Evolutionary conservation across 2,888 invertebrate species (phyloP).

Genomic region (Hemaris fuciformis): DNA sequence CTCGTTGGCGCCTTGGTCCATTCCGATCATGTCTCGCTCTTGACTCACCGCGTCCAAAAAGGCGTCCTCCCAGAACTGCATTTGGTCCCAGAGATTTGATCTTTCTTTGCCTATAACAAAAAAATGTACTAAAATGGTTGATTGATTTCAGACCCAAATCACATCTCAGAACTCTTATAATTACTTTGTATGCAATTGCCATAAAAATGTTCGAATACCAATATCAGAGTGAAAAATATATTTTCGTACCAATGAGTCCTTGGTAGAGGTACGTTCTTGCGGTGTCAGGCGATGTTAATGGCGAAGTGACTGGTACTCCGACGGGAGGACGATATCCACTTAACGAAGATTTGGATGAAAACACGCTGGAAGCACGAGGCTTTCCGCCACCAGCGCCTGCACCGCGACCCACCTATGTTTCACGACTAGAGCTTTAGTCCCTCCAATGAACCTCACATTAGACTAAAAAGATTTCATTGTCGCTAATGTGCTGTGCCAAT

Average conservation of each 20-base stretch:
- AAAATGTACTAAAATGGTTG: no score
- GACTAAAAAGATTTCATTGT: not conserved
- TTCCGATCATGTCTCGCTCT: constrained; percentile 98
- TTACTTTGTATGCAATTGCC: no score
- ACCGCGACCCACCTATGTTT: constrained; percentile 17
- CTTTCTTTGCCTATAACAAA: constrained; percentile 85
- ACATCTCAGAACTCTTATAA: no score
- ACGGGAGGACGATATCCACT: constrained; percentile 90
- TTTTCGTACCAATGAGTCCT: constrained; percentile 84
- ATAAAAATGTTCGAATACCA: no score
- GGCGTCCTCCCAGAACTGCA: constrained; percentile 99
- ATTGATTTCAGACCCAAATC: no score
- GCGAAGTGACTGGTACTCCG: constrained; percentile 88
- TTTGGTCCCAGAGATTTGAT: constrained; percentile 97
- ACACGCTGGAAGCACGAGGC: constrained; percentile 92
- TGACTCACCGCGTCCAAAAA: constrained; percentile 98
- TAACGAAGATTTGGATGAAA: constrained; percentile 95
- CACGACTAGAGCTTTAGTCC: not conserved
- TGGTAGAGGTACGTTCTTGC: constrained; percentile 96
- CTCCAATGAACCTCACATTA: not conserved
- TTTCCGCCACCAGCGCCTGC: constrained; percentile 72
- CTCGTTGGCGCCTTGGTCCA: constrained; percentile 99
- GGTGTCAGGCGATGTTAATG: constrained; percentile 94
- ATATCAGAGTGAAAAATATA: no score
- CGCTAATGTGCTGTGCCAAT: not conserved